Evolutionary conservation across 2,888 invertebrate genomes (phyloP), one percentile per base, ranked within the genome.

Genomic region (Callyntrura sp.): DNA sequence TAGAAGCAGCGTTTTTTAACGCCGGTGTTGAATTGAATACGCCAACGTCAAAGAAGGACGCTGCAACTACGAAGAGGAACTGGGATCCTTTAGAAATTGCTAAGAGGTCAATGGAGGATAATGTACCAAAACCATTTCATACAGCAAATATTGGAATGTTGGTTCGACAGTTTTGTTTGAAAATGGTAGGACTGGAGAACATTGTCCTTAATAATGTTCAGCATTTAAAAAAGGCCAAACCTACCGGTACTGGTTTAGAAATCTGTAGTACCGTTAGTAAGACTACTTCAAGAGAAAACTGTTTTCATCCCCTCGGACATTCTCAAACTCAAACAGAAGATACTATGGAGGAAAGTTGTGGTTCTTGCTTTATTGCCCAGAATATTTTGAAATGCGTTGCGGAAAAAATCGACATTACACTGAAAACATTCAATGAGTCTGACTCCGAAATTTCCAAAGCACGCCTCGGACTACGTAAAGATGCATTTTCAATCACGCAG

Each of bases 51-150:
- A 17, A 25, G 11, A 79, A 79, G 43, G 17, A 55, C 9, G 14
- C 4, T 12, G 17, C 57, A 6, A 43, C 12, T 8, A 79, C 79
- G 68, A 84, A 35, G 20, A 28, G 79, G 0, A 48, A 57, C 48
- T 88, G 88, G 88, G 88, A 88, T 48, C 88, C 88, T 12, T 35
- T 88, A 17, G 88, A 88, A 83, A 88, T 88, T 28, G 88, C 88
- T 0, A 83, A 88, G 35, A 88, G 83, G 35, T 82, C 88, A 14
- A 0, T 76, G 4, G 88, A 88, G 20, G 88, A 88, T 28, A 83
- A 88, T 9, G 83, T 83, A 0, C 83, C 88, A 20, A 82, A 73
- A 17, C 88, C 88, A 8, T 88, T 88, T 60, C 88, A 88, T 25
- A 88, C 88, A 0, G 88, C 88, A 1, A 88, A 88, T 35, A 88